Percentiles rank a stretch among this genome's conserved stretches.
Conservation (phyloP, 2,888 invertebrate species). For the Plemyria rubiginata region DNA sequence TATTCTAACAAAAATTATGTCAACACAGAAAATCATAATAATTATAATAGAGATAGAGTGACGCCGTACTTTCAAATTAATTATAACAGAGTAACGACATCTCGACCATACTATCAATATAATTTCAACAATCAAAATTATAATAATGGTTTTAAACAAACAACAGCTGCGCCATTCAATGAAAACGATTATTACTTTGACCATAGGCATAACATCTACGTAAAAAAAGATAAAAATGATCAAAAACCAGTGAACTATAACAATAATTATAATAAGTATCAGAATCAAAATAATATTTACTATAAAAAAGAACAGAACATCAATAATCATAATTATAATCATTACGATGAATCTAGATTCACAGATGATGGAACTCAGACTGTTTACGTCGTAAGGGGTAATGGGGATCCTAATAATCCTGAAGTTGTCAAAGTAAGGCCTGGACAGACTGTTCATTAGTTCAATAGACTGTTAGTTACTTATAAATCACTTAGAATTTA, state of each 20-base stretch:
- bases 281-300: conserved; percentile 13
- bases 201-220: conserved; percentile 50
- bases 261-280: conserved; percentile 15
- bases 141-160: conserved; percentile 26
- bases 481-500: no score
- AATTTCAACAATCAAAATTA: conserved; percentile 28
- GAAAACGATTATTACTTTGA: conserved; percentile 51
- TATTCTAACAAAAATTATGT: conserved; percentile 29
- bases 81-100: conserved; percentile 7
- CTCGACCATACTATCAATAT: conserved; percentile 21
- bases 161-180: conserved; percentile 38
- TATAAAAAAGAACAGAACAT: conserved; percentile 11
- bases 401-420: conserved; percentile 76
- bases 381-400: conserved; percentile 77
- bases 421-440: conserved; percentile 72
- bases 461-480: background rate
- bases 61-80: conserved; percentile 12
- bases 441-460: conserved; percentile 52
- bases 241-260: conserved; percentile 16
- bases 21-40: conserved; percentile 7
- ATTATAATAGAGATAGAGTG: conserved; percentile 6
- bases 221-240: conserved; percentile 42
- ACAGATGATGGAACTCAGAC: conserved; percentile 53
- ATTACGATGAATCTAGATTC: conserved; percentile 14
- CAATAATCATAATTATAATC: conserved; percentile 9